Base-by-base conservation (phyloP, 92 coral and sea anemone genomes). In the Zoanthus sansibaricus region DNA sequence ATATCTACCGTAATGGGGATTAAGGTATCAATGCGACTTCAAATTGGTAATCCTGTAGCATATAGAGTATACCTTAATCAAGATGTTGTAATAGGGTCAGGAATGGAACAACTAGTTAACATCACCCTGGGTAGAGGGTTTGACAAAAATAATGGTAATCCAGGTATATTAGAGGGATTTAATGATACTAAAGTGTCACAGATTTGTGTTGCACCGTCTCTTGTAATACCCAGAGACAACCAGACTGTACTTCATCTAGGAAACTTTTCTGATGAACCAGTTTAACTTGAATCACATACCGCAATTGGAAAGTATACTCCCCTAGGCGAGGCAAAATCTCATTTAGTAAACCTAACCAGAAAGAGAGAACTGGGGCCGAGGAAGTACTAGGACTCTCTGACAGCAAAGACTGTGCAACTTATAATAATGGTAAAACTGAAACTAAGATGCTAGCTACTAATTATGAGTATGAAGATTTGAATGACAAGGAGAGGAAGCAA, bases 261-360 rank as follows among this genome's bases (percentile, higher is more conserved):
- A 42, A 92, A 89, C 54, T 84, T 91, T 46, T 83, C 92, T 51
- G 94, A 89, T 76, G 2, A 79, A 58, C 58, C 76, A 42, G 77
- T 91, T 7, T 12, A 16, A 17, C 45, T 88, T 70, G 45, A 68
- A 54, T 51, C 88, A 3, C 42, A 68, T 17, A 58, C 83, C 84
- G 51, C 76, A 46, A 79, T 82, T 66, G 71, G 42, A 47, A 87
- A 72, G 5, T 66, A 87, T 52, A 88, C 84, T 33, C 77, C 88
- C 30, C 91, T 90, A 13, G 48, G 88, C 11, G 77, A 84, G 68
- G 85, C 44, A 15, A 71, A 64, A 17, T 16, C 44, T 14, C 89
- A 58, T 37, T 82, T 84, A 48, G 79, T 91, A 15, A 66, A 71
- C 77, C 47, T 56, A 9, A 52, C 71, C 33, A 75, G 48, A 78